These are phyloP conservation scores for Pammene fasciana DNA, from an alignment of 2,888 invertebrate species.

Conservation along the genomic window DNA sequence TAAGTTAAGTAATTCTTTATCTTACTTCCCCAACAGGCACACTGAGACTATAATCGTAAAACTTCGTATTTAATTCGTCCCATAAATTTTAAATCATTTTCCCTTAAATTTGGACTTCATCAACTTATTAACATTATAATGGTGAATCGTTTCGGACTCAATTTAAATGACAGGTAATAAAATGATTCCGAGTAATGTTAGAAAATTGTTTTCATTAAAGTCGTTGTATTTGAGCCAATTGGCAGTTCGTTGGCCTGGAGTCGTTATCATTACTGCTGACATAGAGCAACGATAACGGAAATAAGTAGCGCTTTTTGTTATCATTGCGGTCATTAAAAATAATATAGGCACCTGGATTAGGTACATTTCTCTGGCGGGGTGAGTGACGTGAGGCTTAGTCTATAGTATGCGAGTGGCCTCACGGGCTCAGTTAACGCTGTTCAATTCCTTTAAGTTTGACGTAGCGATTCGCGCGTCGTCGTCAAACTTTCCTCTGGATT, in stretches of 20 bases:
- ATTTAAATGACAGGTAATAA: conserved; percentile 32
- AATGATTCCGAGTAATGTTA: conserved; percentile 27
- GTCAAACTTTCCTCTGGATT: too few species aligned
- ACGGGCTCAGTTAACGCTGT: too few species aligned
- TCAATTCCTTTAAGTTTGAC: too few species aligned
- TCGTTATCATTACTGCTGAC: neutral
- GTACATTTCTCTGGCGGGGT: too few species aligned
- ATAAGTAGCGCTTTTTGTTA: neutral
- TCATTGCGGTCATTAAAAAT: conserved; percentile 1
- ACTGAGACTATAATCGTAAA: neutral
- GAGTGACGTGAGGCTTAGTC: too few species aligned
- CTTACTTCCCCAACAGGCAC: neutral
- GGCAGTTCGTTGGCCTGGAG: conserved; percentile 4
- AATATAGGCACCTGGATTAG: neutral
- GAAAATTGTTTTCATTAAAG: conserved; percentile 44
- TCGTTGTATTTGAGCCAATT: conserved; percentile 45
- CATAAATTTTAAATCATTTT: conserved; percentile 23
- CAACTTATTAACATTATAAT: conserved; percentile 36
- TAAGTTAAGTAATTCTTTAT: too few species aligned
- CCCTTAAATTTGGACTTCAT: conserved; percentile 27
- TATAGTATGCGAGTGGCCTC: too few species aligned
- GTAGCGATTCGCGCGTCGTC: too few species aligned
- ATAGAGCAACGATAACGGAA: neutral
- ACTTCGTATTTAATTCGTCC: conserved; percentile 11
- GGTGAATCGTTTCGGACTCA: conserved; percentile 17